Base-by-base conservation (phyloP, 2,888 invertebrate genomes). In the Oxytorus armatus region DNA sequence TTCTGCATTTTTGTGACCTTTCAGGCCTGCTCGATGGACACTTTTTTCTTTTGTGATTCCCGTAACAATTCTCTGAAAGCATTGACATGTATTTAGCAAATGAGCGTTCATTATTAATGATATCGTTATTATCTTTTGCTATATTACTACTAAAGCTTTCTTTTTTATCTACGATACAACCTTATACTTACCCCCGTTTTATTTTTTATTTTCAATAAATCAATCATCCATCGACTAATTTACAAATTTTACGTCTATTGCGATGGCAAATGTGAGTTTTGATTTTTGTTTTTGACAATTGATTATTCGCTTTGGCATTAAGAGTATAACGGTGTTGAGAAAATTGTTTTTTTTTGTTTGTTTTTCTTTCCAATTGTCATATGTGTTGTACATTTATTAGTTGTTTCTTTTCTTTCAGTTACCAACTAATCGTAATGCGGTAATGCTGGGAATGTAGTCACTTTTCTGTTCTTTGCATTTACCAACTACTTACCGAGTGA, bases 1-100 rank as follows among this genome's bases (percentile, higher is more conserved):
- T 92, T 92, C 88, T 92, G 92, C 92, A 92, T 92, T 68, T 81
- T 57, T 33, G 29, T 14, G 2, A 8, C n/a, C 55, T 55, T n/a
- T n/a, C n/a, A n/a, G n/a, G n/a, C n/a, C 23, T 10, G 14, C 55
- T 7, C 14, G 29, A 29, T 29, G 47, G 47, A 47, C 47, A 47
- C 14, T 47, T 21, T 61, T 25, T 61, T 11, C 14, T 21, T 42
- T 42, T 53, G 29, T 1, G 39, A 14, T 33, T 49, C n/a, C 11
- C 3, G 21, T 14, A 1, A 7, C 11, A 29, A 25, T 16, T 49
- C 39, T 75, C 75, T 74, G 74, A 65, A 78, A 78, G 49, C 18
- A 33, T 61, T 36, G 29, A 61, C 36, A 63, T 33, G 11, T 4
- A 23, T 55, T 69, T 16, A 23, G 23, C 29, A 16, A 8, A n/a